Base-by-base conservation (phyloP, 2,113 vertebrate species). In the Equus przewalskii region DNA sequence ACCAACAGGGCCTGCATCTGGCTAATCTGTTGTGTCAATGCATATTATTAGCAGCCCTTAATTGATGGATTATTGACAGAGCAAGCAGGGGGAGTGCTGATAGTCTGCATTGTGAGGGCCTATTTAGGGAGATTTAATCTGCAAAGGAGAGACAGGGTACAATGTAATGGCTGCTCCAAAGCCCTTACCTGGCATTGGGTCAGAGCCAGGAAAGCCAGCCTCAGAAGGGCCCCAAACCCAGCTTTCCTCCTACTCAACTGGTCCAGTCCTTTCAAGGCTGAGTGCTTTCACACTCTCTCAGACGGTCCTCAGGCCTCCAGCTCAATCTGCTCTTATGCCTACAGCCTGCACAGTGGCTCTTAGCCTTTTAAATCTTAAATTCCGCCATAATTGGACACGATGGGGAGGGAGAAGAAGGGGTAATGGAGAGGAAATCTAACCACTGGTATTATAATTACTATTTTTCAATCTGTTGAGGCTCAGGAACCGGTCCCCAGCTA, bases 41-140 rank as follows among this genome's bases (percentile, higher is more conserved):
- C 30, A 89, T 92, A 60, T 89, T 95, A 78, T 96, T 86, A 98
- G 81, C 96, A 93, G 65, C 41, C 30, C 86, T 98, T 97, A 98
- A 98, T 46, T 97, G 98, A 98, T 96, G 97, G 97, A 91, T 98
- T 98, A 98, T 98, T 98, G 97, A 98, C 96, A 98, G 67, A 85
- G 94, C 49, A 0, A 28, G 81, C 92, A 96, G 78, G 94, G 84
- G 97, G 90, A 90, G 36, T 89, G 87, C 51, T 97, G 97, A 97
- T 36, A 97, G n/a, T 94, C 49, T 11, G 81, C 67, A 84, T 14
- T 72, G 16, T 97, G 79, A 62, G 60, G 33, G n/a, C 36, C 41
- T 97, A 14, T 78, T 95, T 93, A 97, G 96, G 82, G 67, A 96
- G 60, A 76, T 89, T 94, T 98, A 94, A 97, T 97, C 92, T 97